Evolutionary conservation across 2,113 vertebrate species (phyloP).

Genomic region (Bubo blakistoni): DNA sequence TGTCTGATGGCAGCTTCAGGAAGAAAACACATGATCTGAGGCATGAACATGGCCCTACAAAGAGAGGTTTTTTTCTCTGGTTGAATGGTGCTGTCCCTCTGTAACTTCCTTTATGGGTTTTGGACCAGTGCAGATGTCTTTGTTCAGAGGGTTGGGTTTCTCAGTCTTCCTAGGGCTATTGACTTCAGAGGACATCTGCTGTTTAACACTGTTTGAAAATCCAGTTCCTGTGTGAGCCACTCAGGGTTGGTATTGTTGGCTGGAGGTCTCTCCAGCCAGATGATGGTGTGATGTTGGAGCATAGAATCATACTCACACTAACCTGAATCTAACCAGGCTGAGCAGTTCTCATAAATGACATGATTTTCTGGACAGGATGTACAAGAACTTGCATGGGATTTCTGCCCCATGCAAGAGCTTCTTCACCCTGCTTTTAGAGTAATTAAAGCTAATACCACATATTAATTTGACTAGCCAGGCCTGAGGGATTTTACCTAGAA

Average conservation of each 20-base stretch:
- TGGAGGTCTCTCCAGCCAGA: background rate
- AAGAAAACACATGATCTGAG: background rate
- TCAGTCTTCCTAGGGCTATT: background rate
- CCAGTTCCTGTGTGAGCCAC: background rate
- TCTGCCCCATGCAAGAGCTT: background rate
- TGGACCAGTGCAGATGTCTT: background rate
- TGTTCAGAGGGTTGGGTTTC: background rate
- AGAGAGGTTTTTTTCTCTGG: rapidly evolving
- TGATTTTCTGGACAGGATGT: background rate
- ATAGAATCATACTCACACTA: background rate
- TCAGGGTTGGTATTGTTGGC: background rate
- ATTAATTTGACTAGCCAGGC: background rate
- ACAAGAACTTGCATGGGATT: background rate
- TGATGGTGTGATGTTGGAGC: background rate
- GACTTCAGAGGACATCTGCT: background rate
- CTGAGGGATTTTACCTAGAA: rapidly evolving
- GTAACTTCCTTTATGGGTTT: background rate
- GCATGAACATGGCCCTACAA: background rate
- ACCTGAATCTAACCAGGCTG: background rate
- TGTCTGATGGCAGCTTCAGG: background rate
- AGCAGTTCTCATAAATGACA: background rate
- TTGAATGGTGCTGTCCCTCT: background rate
- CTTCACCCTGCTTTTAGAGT: background rate
- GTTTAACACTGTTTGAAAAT: background rate
- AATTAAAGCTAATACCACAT: background rate